Percentiles rank a stretch among this genome's conserved stretches.
phyloP scores from a whole-genome alignment of 2,888 invertebrate genomes.

The Eupithecia vulgata region DNA sequence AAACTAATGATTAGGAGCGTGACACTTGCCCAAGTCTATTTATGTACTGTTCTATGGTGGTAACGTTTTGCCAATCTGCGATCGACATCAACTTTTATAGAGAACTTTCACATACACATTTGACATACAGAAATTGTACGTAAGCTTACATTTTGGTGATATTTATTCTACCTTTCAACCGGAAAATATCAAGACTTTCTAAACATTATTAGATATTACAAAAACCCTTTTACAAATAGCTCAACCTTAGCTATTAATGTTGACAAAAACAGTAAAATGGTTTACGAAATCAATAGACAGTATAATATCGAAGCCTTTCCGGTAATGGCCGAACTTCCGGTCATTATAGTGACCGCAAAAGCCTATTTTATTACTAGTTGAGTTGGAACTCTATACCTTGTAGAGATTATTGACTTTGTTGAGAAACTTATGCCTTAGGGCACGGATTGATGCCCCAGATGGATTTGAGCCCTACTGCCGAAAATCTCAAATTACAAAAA shows the following conservation, averaged over 20 bases:
- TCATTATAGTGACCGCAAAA: constrained; percentile 58
- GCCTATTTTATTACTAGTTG: constrained; percentile 26
- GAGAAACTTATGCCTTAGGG: neutral
- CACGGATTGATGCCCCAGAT: neutral
- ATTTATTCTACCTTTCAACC: neutral
- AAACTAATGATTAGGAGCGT: constrained; percentile 48
- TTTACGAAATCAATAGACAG: constrained; percentile 59
- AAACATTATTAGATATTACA: neutral
- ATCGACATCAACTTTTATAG: constrained; percentile 20
- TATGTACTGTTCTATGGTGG: constrained; percentile 56
- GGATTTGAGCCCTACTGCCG: neutral
- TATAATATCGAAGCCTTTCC: constrained; percentile 50
- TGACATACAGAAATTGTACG: too few relatives aligned
- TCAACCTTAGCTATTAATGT: constrained; percentile 8
- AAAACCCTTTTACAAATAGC: constrained; percentile 16
- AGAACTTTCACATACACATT: too few relatives aligned
- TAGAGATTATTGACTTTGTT: neutral
- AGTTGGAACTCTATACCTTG: constrained; percentile 41
- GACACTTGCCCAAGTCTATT: constrained; percentile 46
- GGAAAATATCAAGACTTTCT: neutral
- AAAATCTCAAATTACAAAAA: neutral
- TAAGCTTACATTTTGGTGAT: neutral
- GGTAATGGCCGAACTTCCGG: constrained; percentile 48
- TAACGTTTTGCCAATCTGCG: constrained; percentile 38
- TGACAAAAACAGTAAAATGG: constrained; percentile 40